Evolutionary conservation across 2,888 invertebrate species (phyloP), one percentile per base, ranked within the genome.

Genomic region (Euzophera pinguis): DNA sequence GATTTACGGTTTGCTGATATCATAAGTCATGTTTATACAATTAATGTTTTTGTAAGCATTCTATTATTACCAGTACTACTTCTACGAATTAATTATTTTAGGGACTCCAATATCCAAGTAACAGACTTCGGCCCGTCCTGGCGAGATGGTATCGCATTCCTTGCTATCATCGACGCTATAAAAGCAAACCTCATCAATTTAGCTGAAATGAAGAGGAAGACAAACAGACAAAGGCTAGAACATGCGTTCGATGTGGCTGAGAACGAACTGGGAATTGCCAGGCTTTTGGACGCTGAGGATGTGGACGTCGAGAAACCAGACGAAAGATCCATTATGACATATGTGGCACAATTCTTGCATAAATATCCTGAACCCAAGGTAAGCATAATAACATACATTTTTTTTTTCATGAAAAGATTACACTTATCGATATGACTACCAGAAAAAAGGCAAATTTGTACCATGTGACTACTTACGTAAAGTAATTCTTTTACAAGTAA

Each of bases 311-410:
- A 96, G 27, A 96, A 97, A 78, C 99, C 99, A 3, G 99, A 99
- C 82, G 99, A 99, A 81, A 96, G 97, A 85, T 98, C 98, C 58
- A 97, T 99, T 69, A 99, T 99, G 98, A 99, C 99, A 29, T 99
- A 99, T 81, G 98, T 99, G 58, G 98, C 99, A 38, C 98, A 99
- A 91, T 99, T 99, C 88, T 91, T 99, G 75, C 98, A 98, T 82
- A 97, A 98, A 89, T 97, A 96, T 87, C 96, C 96, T 45, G 96
- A 97, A 90, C 96, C 96, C 49, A 95, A 94, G 86, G 93, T 93
- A 60, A 73, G 67, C 47, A 8, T 14, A 27, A 10, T 10, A 10
- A 45, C 32, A 32, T 32, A 29, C 29, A 29, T 29, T 6, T 29
- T n/a, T n/a, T n/a, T n/a, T n/a, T n/a, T n/a, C n/a, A n/a, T n/a